Evolutionary conservation across 92 coral and sea anemone genomes (phyloP), one percentile per base, ranked within the genome.

Genomic region (Diadumene lineata): DNA sequence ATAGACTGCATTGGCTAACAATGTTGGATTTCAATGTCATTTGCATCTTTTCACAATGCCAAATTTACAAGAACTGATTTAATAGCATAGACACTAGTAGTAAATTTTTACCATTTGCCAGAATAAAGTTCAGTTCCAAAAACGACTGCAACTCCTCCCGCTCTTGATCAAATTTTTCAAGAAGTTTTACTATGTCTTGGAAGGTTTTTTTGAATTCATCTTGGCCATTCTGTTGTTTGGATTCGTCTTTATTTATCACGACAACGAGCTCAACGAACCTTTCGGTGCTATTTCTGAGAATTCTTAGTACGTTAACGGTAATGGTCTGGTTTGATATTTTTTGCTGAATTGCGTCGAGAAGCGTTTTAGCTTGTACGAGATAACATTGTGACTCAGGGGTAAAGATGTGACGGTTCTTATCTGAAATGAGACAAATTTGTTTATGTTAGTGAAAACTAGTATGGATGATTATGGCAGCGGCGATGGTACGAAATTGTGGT

Each of bases 131-230:
- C 3, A 60, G 22, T 23, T 60, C 2, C 65, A 60, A 60, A 32
- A 60, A 60, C 7, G 65, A 22, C 16, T 27, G 22, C 31, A 60
- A 60, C 23, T 60, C 65, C 16, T 23, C 26, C 17, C 4, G 65
- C 65, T 60, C 65, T 60, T 60, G 4, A 22, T 60, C 65, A 60
- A 60, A 60, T 26, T 21, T 2, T 23, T 60, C 65, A 21, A 60
- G 65, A 3, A 1, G 31, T 4, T 27, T 2, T 4, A 60, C 4
- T 9, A 13, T 23, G 17, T 26, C 65, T 60, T 22, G 65, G 2
- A 60, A 32, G 29, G 13, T 60, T 60, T 60, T 23, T 9, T 30
- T 22, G 26, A 53, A 15, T 21, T 16, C 58, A 21, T 53, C 58
- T 2, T 53, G n/a, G 6, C 19, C 58, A 21, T 53, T 23, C 30